Base-by-base conservation (phyloP, 2,888 invertebrate genomes). In the Apocheima hispidaria region DNA sequence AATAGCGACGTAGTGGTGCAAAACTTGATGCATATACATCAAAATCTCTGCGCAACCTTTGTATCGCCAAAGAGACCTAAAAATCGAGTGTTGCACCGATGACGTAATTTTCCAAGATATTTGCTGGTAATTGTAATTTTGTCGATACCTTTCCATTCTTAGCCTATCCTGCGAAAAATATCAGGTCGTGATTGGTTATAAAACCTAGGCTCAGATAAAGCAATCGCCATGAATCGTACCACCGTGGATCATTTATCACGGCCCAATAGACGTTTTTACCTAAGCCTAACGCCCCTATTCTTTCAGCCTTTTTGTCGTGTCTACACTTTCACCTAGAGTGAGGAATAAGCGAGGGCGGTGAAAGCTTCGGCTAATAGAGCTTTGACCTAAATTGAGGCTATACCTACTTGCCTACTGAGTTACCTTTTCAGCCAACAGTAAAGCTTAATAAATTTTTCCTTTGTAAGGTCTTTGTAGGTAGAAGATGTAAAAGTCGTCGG, bases 231-330 rank as follows among this genome's bases (percentile, higher is more conserved):
- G 79, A 80, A 79, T 77, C 77, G 75, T 74, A 76, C 68, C 68
- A 72, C 62, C 58, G 62, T 52, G 52, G 74, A 72, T 81, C 83
- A 79, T 86, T 82, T 83, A 80, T 86, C 84, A 86, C 81, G 67
- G 68, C 64, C 75, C 81, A 83, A 84, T 82, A 81, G 82, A 81
- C 74, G 82, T 83, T 84, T 84, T 84, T 82, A 76, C 77, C 73
- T 75, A 78, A 79, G 76, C 77, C 73, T 75, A 78, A 79, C 77
- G 71, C 74, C 68, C 73, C 71, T 74, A 78, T 83, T 84, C 80
- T 83, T 82, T 84, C 72, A 63, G 67, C 71, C 71, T 77, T 77
- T 80, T 78, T 73, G 74, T 75, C 74, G 69, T 66, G 69, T 56
- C 59, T 53, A 60, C 55, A 62, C 52, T 56, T 57, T 52, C 26